Conservation (phyloP, 1,140 invertebrate genomes). For the Calliopsis andreniformis region DNA sequence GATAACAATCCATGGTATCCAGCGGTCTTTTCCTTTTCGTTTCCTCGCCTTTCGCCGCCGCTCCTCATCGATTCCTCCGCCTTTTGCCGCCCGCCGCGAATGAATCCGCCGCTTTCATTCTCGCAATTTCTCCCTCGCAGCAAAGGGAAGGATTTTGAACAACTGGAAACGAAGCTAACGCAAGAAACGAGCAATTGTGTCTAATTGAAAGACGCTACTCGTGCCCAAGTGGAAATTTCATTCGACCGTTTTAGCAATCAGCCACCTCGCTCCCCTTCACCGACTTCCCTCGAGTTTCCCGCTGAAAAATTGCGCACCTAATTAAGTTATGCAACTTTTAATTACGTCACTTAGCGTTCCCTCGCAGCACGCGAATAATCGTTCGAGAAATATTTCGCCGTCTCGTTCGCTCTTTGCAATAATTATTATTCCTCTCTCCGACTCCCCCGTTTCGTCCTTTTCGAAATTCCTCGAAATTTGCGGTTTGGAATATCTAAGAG, state of each 20-base stretch:
- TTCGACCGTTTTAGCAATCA: constrained; percentile 51
- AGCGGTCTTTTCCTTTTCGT: constrained; percentile 11
- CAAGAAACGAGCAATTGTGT: constrained; percentile 40
- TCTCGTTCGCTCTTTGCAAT: no score
- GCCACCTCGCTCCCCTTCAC: no score
- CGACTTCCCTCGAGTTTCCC: neutral
- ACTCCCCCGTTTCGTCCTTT: no score
- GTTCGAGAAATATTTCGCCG: neutral
- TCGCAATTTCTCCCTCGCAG: neutral
- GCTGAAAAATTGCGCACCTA: constrained; percentile 39
- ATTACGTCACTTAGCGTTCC: constrained; percentile 30
- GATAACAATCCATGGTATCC: constrained; percentile 28
- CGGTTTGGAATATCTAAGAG: no score
- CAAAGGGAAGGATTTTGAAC: constrained; percentile 42
- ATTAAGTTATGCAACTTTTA: constrained; percentile 49
- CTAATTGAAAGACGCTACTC: constrained; percentile 46
- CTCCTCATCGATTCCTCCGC: constrained; percentile 38
- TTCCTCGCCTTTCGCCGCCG: constrained; percentile 16
- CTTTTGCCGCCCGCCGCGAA: no score
- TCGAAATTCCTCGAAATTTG: no score
- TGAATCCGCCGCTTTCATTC: neutral
- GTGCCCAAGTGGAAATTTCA: constrained; percentile 38
- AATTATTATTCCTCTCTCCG: neutral
- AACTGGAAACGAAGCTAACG: constrained; percentile 38
- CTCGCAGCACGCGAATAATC: constrained; percentile 10